Percentiles rank a stretch among this genome's conserved stretches.
Evolutionary conservation across 2,888 invertebrate species (phyloP).

Genomic region (Onthophagus sagittarius): DNA sequence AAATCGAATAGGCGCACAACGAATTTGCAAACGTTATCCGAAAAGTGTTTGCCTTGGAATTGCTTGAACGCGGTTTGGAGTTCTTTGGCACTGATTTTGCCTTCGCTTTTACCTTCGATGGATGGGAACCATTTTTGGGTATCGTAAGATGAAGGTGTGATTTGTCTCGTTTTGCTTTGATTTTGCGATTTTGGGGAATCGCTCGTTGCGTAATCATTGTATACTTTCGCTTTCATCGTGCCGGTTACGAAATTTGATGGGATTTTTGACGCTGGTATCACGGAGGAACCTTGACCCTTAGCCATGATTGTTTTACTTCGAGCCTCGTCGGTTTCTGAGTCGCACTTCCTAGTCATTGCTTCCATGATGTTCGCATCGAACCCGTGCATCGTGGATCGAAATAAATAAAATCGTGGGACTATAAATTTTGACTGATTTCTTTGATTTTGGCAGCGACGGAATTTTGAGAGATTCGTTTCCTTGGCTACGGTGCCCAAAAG

Average conservation of each 20-base stretch:
- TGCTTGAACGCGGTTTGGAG: slow-evolving; percentile 80
- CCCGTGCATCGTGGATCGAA: neutral
- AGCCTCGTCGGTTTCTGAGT: neutral
- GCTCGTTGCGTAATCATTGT: neutral
- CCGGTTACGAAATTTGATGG: neutral
- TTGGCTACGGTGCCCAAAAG: neutral
- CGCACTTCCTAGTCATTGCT: neutral
- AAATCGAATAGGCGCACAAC: slow-evolving; percentile 92
- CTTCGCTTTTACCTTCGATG: slow-evolving; percentile 40
- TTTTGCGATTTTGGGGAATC: neutral
- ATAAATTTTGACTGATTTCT: neutral
- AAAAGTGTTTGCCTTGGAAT: slow-evolving; percentile 79
- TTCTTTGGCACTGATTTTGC: slow-evolving; percentile 73
- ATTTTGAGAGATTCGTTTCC: neutral
- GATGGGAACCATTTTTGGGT: slow-evolving; percentile 18
- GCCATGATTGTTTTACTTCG: slow-evolving; percentile 9
- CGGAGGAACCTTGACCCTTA: neutral
- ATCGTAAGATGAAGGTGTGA: slow-evolving; percentile 8
- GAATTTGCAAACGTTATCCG: slow-evolving; percentile 75
- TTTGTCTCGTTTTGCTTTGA: neutral
- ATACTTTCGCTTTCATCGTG: neutral
- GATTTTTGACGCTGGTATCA: neutral
- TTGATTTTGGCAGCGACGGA: neutral
- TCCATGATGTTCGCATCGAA: neutral
- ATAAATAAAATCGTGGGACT: neutral